Base-by-base conservation (phyloP, 2,888 invertebrate genomes). In the Fragum whitleyi region DNA sequence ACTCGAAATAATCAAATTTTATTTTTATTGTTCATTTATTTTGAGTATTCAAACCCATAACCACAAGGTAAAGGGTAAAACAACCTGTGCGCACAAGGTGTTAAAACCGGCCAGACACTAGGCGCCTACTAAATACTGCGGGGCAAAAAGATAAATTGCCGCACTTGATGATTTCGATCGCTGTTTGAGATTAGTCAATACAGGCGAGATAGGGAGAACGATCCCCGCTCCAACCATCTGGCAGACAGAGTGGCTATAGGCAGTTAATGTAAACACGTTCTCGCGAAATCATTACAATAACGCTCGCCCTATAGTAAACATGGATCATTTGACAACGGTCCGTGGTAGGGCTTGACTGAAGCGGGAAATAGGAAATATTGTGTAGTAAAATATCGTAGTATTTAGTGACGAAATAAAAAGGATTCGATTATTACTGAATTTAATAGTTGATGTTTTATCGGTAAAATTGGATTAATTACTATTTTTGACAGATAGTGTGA, bases 221-320 rank as follows among this genome's bases (percentile, higher is more conserved):
- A 90, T 89, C 89, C 86, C 87, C 87, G 87, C 89, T 85, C 86
- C 85, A 88, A 90, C 89, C 92, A 92, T 91, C 92, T 92, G 92
- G 92, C 90, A 87, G 89, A 85, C 90, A 85, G 80, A 75, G 86
- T 84, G 89, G 87, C 86, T 86, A 85, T 86, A 82, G 85, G 85
- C 82, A 79, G 78, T 74, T 83, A 88, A 87, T 88, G 88, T 88
- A 87, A 88, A 87, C 88, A 88, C 86, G 79, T 83, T 83, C 79
- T 65, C 83, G 79, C 79, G 75, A 55, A 82, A 81, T 82, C 71
- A 73, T 77, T 83, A 85, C 74, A 83, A 77, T 82, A 83, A 81
- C 69, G 77, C 79, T 32, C 19, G 79, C 62, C 76, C 71, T 51
- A 74, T 67, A 72, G 55, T 26, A 42, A 51, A 61, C 32, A 62